Evolutionary conservation across 30 jellyfish, hydroid and myxozoan genomes (phyloP).

Genomic region (Rhopilema esculentum): DNA sequence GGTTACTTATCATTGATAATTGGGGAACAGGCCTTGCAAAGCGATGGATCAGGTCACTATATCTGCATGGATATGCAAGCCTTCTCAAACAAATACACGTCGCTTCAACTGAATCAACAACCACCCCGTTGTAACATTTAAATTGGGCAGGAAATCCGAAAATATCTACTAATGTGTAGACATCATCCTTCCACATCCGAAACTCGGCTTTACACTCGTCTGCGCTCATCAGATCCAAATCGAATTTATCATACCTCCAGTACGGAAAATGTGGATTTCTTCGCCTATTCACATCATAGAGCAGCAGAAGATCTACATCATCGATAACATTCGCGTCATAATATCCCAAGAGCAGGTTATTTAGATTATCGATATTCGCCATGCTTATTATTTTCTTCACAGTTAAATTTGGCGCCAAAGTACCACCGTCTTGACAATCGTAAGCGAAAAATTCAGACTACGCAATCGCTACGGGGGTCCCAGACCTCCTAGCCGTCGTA

Average conservation of each 20-base stretch:
- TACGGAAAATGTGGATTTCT: slow-evolving; percentile 30
- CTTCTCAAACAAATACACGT: slow-evolving; percentile 16
- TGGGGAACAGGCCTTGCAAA: slow-evolving; percentile 60
- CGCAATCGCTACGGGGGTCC: neutral
- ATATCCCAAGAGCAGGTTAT: slow-evolving; percentile 2
- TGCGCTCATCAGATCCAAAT: slow-evolving; percentile 9
- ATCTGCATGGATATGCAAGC: slow-evolving; percentile 46
- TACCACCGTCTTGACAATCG: neutral
- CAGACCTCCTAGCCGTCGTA: neutral
- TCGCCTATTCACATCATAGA: slow-evolving; percentile 3
- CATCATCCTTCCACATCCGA: slow-evolving; percentile 2
- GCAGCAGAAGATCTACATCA: slow-evolving; percentile 13
- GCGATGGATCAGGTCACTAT: slow-evolving; percentile 13
- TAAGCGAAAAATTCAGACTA: neutral
- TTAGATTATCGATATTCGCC: neutral
- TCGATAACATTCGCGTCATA: slow-evolving; percentile 21
- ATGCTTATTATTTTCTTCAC: neutral
- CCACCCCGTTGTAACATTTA: slow-evolving; percentile 45
- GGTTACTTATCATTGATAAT: slow-evolving; percentile 10
- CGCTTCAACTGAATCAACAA: slow-evolving; percentile 41
- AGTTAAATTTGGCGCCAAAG: neutral
- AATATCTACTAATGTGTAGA: slow-evolving; percentile 1
- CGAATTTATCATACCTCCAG: slow-evolving; percentile 24
- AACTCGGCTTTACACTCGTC: slow-evolving; percentile 39
- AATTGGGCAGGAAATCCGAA: slow-evolving; percentile 1